A percentile compares a stretch with the other conserved stretches of the same genome.
Conservation (phyloP, 2,113 vertebrate genomes). For the Neodontobutis hainanensis region DNA sequence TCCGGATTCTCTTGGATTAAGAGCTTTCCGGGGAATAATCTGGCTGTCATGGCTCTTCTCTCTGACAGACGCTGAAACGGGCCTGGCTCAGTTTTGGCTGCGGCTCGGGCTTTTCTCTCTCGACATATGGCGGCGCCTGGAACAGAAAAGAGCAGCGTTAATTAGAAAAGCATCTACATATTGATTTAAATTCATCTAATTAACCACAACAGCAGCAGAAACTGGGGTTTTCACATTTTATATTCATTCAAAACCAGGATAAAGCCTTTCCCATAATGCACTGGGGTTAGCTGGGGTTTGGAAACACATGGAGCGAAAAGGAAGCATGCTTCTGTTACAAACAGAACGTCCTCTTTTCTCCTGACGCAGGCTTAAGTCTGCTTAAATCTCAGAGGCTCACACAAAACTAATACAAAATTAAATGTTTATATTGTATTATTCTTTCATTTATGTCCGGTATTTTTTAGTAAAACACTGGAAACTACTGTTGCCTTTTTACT, state of each 20-base stretch:
- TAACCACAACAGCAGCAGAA: not conserved
- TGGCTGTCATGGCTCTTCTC: slow-evolving; percentile 1
- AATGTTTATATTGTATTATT: too few relatives aligned
- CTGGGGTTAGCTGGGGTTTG: not conserved
- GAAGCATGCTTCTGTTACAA: not conserved
- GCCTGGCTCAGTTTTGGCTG: not conserved
- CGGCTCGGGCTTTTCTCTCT: not conserved
- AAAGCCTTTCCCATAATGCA: not conserved
- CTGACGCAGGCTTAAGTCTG: too few relatives aligned
- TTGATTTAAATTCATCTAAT: not conserved
- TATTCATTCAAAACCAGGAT: not conserved
- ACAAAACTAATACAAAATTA: too few relatives aligned
- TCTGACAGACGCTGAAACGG: not conserved
- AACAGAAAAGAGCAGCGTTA: not conserved
- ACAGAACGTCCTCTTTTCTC: too few relatives aligned
- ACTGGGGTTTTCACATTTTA: not conserved
- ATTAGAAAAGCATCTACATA: slow-evolving; percentile 2
- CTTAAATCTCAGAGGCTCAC: too few relatives aligned
- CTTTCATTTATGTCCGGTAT: too few relatives aligned
- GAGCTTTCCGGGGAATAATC: not conserved
- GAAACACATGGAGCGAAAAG: not conserved
- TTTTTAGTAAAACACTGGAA: too few relatives aligned
- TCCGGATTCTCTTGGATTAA: not conserved
- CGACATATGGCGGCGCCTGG: not conserved
- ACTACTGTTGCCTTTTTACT: too few relatives aligned